Evolutionary conservation across 2,113 vertebrate species (phyloP), one percentile per base, ranked within the genome.

Genomic region (Syrrhaptes paradoxus): DNA sequence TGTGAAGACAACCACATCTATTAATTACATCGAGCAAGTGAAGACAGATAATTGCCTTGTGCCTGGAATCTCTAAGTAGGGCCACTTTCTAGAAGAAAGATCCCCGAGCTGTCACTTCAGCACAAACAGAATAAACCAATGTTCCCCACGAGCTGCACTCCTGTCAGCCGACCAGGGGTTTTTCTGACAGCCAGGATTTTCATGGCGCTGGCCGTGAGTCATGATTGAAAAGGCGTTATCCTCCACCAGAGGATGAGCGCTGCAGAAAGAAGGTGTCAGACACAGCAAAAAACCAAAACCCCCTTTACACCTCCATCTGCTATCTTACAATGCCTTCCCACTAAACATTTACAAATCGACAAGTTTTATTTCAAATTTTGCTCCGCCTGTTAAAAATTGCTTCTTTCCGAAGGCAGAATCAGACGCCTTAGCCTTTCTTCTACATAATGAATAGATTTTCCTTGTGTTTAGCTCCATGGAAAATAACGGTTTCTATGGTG

Each of bases 221-320:
- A 91, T 85, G 81, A 72, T 24, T 86, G 86, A 51, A 83, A 74
- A 82, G 18, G 51, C 8, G 20, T 83, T 95, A 46, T 91, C 92
- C 93, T 74, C 88, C 52, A 96, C 91, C 71, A 89, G 67, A 77
- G 90, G 93, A 95, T 38, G 54, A 61, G 54, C 4, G 4, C 62
- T 91, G 70, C n/a, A 36, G 67, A 73, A 87, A 88, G 89, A 32
- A 92, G 87, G 85, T 93, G 92, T 86, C 81, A 91, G 89, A 85
- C 90, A 59, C 63, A 94, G 94, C 48, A 75, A 81, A 89, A 76
- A 46, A 46, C 17, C 67, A 15, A 89, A 58, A 13, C 65, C 87
- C 93, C 87, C 81, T 67, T 75, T 78, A 82, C 85, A 75, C 81
- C 87, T 78, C 95, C 77, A 29, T 84, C 93, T 95, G 95, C 86